Evolutionary conservation across 2,888 invertebrate species (phyloP).

Genomic region (Gymnocheta viridis): DNA sequence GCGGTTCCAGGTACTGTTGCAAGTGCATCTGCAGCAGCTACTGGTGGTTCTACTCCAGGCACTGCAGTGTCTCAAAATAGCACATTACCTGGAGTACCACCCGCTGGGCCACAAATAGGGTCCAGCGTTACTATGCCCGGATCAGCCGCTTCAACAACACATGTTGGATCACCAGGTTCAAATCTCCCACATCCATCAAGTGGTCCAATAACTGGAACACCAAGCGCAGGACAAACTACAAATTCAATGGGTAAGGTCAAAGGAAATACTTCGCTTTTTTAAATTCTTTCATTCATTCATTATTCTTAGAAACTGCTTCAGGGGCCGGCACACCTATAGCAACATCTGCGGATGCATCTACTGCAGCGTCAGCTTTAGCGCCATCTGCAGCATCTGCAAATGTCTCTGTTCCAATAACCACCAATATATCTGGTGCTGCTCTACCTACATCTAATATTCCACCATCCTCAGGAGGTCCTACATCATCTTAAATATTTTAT

Average conservation of each 20-base stretch:
- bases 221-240: constrained; percentile 52
- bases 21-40: constrained; percentile 29
- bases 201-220: constrained; percentile 21
- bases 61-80: constrained; percentile 14
- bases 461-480: constrained; percentile 38
- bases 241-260: constrained; percentile 69
- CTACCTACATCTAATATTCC: constrained; percentile 66
- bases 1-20: constrained; percentile 64
- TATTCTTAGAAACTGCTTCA: constrained; percentile 67
- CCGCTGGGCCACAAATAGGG: constrained; percentile 44
- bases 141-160: constrained; percentile 50
- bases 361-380: constrained; percentile 35
- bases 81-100: constrained; percentile 5
- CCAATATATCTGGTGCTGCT: constrained; percentile 51
- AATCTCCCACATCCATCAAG: constrained; percentile 33
- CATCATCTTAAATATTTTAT: constrained; percentile 62
- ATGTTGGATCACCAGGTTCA: constrained; percentile 37
- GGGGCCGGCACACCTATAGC: constrained; percentile 41
- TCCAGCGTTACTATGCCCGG: constrained; percentile 25
- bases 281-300: neutral
- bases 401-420: constrained; percentile 43
- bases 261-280: neutral
- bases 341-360: constrained; percentile 46
- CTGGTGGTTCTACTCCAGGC: constrained; percentile 11
- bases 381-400: constrained; percentile 51